Percentiles rank a stretch among this genome's conserved stretches.
Evolutionary conservation across 2,113 vertebrate species (phyloP).

Genomic region (Plotosus lineatus): DNA sequence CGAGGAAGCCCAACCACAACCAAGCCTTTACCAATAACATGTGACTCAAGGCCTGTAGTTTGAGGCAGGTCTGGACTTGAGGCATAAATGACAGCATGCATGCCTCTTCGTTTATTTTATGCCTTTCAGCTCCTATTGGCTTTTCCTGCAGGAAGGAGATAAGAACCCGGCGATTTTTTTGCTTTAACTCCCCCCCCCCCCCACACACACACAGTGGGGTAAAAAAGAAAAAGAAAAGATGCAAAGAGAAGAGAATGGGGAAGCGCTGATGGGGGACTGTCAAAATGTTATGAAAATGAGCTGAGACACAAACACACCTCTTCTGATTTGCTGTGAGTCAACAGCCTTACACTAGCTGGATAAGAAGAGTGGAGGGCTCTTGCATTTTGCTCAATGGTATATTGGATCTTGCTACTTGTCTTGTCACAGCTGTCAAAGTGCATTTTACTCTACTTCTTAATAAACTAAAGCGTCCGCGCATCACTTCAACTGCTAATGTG

Average conservation of each 20-base stretch:
- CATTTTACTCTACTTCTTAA: constrained; percentile 69
- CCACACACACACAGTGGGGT: constrained; percentile 38
- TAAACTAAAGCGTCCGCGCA: constrained; percentile 59
- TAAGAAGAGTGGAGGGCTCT: constrained; percentile 42
- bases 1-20: constrained; percentile 75
- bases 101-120: constrained; percentile 92
- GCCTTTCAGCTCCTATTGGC: constrained; percentile 96
- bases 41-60: constrained; percentile 54
- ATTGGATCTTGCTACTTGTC: constrained; percentile 53
- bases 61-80: constrained; percentile 73
- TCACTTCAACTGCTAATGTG: constrained; percentile 52
- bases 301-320: neutral
- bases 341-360: no score
- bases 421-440: constrained; percentile 67
- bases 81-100: constrained; percentile 88
- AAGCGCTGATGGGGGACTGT: neutral
- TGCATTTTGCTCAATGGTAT: constrained; percentile 25
- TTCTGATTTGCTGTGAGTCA: no score
- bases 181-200: constrained; percentile 77
- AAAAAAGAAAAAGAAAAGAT: constrained; percentile 22
- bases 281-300: constrained; percentile 33
- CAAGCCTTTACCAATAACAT: constrained; percentile 73
- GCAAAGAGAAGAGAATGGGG: constrained; percentile 37
- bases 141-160: constrained; percentile 92
- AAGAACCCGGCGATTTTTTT: constrained; percentile 90